Conservation (phyloP, 2,888 invertebrate species). For the Cheilosia vulpina region DNA sequence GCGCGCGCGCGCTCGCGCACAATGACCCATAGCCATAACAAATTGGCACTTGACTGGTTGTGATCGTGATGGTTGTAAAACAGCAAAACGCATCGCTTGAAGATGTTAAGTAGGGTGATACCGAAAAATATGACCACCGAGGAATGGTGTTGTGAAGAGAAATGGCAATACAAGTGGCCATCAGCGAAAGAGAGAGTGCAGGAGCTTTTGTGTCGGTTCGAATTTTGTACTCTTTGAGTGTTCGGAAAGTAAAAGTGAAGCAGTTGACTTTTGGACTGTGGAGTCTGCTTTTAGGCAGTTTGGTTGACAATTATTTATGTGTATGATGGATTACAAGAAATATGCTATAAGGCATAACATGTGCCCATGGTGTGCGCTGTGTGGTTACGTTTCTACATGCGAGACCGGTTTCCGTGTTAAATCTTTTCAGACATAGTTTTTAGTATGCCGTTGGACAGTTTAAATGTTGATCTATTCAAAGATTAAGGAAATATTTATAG, state of each 20-base stretch:
- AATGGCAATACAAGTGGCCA: slow-evolving; percentile 33
- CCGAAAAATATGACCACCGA: slow-evolving; percentile 1
- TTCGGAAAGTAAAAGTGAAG: slow-evolving; percentile 43
- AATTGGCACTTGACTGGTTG: slow-evolving; percentile 30
- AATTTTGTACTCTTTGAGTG: slow-evolving; percentile 1
- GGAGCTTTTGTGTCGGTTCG: slow-evolving; percentile 43
- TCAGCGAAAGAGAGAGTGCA: slow-evolving; percentile 9
- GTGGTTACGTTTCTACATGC: not conserved
- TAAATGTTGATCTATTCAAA: no score
- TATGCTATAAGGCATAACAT: slow-evolving; percentile 2
- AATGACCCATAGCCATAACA: slow-evolving; percentile 59
- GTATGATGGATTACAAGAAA: not conserved
- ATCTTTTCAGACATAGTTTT: no score
- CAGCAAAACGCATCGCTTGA: slow-evolving; percentile 30
- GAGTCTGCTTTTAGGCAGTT: slow-evolving; percentile 63
- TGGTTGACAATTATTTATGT: not conserved
- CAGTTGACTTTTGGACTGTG: not conserved
- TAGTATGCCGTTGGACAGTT: no score
- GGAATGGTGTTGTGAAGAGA: slow-evolving; percentile 44
- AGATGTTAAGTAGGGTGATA: slow-evolving; percentile 34
- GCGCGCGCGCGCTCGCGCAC: slow-evolving; percentile 30
- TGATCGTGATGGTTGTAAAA: slow-evolving; percentile 48
- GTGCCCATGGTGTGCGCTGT: not conserved
- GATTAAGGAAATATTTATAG: no score
- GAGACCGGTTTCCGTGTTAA: no score